Evolutionary conservation across 2,888 invertebrate genomes (phyloP).

Genomic region (Brenthis daphne): DNA sequence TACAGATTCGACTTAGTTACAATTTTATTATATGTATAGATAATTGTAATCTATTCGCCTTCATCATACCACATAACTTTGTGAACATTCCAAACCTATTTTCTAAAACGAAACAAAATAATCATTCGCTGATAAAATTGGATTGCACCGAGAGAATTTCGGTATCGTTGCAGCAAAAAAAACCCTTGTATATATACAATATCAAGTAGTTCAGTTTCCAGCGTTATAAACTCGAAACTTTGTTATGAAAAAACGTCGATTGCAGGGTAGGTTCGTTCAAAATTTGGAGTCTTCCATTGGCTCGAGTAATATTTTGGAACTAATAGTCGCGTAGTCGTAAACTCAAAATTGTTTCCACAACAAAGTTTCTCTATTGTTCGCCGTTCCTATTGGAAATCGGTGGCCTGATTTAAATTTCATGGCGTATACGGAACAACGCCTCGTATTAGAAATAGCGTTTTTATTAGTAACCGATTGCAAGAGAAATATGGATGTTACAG

Average conservation of each 20-base stretch:
- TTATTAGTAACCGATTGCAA: conserved; percentile 14
- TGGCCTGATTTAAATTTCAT: conserved; percentile 42
- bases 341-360: conserved; percentile 39
- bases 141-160: conserved; percentile 9
- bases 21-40: too few relatives aligned
- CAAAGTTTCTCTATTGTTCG: conserved; percentile 39
- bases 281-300: conserved; percentile 33
- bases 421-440: conserved; percentile 36
- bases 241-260: conserved; percentile 33
- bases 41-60: too few relatives aligned
- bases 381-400: conserved; percentile 35
- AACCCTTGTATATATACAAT: conserved; percentile 26
- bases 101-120: conserved; percentile 1
- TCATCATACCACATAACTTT: too few relatives aligned
- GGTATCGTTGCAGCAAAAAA: conserved; percentile 19
- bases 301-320: conserved; percentile 37
- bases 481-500: conserved; percentile 1
- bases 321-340: conserved; percentile 39
- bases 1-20: too few relatives aligned
- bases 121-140: conserved; percentile 12
- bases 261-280: conserved; percentile 26
- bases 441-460: conserved; percentile 33
- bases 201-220: conserved; percentile 24
- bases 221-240: conserved; percentile 31
- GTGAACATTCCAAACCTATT: too few relatives aligned